phyloP scores from a whole-genome alignment of 2,888 invertebrate species.

The Zonitis immaculata region DNA sequence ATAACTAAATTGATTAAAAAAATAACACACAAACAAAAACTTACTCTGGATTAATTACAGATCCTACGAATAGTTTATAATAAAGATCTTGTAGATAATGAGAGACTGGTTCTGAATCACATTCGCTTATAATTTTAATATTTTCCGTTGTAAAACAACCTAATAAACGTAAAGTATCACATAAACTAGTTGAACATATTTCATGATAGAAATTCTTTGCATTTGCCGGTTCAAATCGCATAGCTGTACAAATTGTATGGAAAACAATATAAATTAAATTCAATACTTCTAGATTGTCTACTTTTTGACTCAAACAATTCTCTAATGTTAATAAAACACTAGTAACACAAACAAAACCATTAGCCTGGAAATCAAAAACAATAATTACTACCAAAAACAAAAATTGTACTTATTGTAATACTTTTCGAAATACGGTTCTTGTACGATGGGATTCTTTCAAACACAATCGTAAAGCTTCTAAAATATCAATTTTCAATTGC shows the following conservation, averaged over 20 bases:
- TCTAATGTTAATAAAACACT: conserved; percentile 91
- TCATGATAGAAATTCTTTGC: conserved; percentile 97
- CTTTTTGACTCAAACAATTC: conserved; percentile 62
- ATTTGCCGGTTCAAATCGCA: conserved; percentile 99
- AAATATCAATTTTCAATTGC: conserved; percentile 82
- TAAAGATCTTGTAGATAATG: conserved; percentile 50
- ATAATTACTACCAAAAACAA: conserved; percentile 3
- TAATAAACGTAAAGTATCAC: conserved; percentile 84
- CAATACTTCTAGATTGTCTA: conserved; percentile 58
- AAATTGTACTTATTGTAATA: conserved; percentile 31
- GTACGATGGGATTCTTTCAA: conserved; percentile 94
- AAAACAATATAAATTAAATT: conserved; percentile 83
- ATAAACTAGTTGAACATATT: conserved; percentile 91
- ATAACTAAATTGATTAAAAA: too few species aligned
- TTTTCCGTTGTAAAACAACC: conserved; percentile 71
- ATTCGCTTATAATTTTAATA: conserved; percentile 38
- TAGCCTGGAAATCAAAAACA: conserved; percentile 54
- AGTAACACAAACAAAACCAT: conserved; percentile 96
- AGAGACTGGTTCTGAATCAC: conserved; percentile 30
- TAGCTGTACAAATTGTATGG: conserved; percentile 92
- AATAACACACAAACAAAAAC: too few species aligned
- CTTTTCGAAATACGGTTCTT: conserved; percentile 94
- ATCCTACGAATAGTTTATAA: conserved; percentile 73
- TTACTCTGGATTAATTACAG: conserved; percentile 65
- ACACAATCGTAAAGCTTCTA: conserved; percentile 82